Evolutionary conservation across 2,888 invertebrate species (phyloP).

Genomic region (Tridacna gigas): DNA sequence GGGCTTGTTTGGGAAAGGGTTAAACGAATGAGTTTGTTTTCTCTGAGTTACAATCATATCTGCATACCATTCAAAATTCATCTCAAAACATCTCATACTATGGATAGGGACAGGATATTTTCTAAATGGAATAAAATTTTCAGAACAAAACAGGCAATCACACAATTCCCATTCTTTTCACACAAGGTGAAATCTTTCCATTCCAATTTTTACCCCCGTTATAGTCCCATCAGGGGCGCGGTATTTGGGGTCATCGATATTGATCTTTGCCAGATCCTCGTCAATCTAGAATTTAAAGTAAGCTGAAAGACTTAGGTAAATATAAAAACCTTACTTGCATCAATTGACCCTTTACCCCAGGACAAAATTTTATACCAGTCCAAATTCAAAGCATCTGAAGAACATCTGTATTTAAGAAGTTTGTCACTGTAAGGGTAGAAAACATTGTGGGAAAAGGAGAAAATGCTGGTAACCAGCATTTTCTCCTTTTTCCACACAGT

Average conservation of each 20-base stretch:
- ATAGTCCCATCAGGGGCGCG: constrained; percentile 77
- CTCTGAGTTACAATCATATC: too few relatives aligned
- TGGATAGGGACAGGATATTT: background rate
- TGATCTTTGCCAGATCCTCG: constrained; percentile 84
- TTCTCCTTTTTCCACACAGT: too few relatives aligned
- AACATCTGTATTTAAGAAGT: too few relatives aligned
- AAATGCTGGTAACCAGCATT: too few relatives aligned
- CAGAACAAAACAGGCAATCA: background rate
- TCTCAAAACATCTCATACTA: background rate
- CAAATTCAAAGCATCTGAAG: too few relatives aligned
- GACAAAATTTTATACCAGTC: too few relatives aligned
- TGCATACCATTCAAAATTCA: background rate
- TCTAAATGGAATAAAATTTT: background rate
- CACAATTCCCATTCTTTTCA: background rate
- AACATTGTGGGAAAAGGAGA: too few relatives aligned
- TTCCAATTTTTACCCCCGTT: constrained; percentile 69
- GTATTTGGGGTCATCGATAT: constrained; percentile 84
- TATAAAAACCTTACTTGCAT: too few relatives aligned
- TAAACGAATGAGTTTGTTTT: too few relatives aligned
- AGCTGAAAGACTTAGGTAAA: background rate
- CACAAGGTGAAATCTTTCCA: constrained; percentile 11
- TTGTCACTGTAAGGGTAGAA: too few relatives aligned
- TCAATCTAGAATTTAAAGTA: constrained; percentile 81
- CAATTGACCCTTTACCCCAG: too few relatives aligned
- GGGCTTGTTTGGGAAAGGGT: too few relatives aligned